Conservation (phyloP, 2,888 invertebrate genomes). For the Morpho helenor region DNA sequence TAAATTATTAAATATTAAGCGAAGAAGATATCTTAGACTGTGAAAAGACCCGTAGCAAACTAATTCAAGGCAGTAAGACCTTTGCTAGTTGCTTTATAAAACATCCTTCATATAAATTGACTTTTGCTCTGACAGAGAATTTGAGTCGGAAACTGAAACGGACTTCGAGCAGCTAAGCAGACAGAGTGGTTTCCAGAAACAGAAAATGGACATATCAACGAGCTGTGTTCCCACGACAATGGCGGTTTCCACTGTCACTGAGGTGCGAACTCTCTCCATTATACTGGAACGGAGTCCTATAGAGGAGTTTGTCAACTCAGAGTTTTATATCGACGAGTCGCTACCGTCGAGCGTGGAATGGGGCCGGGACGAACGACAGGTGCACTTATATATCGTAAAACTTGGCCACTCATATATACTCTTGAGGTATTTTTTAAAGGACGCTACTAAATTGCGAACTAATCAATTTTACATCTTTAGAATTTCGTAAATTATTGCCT, state of each 20-base stretch:
- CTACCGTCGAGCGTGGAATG: slow-evolving; percentile 90
- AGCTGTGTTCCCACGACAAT: slow-evolving; percentile 67
- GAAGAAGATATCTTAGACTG: too few relatives aligned
- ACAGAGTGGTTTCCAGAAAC: slow-evolving; percentile 72
- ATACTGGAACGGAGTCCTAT: slow-evolving; percentile 41
- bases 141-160: slow-evolving; percentile 89
- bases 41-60: too few relatives aligned
- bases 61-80: too few relatives aligned
- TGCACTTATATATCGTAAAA: slow-evolving; percentile 44
- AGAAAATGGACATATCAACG: slow-evolving; percentile 57
- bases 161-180: slow-evolving; percentile 88
- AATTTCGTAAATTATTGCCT: too few relatives aligned
- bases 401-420: slow-evolving; percentile 31
- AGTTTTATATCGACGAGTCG: slow-evolving; percentile 94
- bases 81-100: too few relatives aligned
- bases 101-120: not conserved
- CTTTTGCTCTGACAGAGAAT: slow-evolving; percentile 74
- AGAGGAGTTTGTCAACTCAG: slow-evolving; percentile 87
- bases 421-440: slow-evolving; percentile 22
- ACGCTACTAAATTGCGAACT: slow-evolving; percentile 2
- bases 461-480: too few relatives aligned
- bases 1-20: too few relatives aligned
- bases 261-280: slow-evolving; percentile 71
- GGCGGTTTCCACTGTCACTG: slow-evolving; percentile 78
- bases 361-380: slow-evolving; percentile 76